Percentiles rank a stretch among this genome's conserved stretches.
phyloP scores from a whole-genome alignment of 2,113 vertebrate species.

The Anguilla rostrata region DNA sequence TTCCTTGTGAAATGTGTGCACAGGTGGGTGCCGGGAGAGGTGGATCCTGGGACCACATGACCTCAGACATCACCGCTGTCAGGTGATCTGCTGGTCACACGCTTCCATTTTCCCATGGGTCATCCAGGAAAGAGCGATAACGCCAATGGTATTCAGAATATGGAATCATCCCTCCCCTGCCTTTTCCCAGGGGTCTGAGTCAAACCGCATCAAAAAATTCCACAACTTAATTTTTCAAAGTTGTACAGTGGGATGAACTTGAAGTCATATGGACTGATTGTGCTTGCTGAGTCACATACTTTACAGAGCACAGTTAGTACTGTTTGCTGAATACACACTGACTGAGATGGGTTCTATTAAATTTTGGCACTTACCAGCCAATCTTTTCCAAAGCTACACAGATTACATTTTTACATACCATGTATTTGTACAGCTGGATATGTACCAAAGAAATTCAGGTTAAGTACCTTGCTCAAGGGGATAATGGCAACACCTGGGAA shows the following conservation, averaged over 20 bases:
- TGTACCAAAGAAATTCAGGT: too few relatives aligned
- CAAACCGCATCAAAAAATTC: neutral
- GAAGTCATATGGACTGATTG: neutral
- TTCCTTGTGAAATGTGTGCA: slow-evolving; percentile 41
- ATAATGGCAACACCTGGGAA: too few relatives aligned
- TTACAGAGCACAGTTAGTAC: neutral
- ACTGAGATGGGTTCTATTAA: too few relatives aligned
- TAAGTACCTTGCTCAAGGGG: too few relatives aligned
- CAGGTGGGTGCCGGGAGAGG: slow-evolving; percentile 47
- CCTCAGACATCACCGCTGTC: neutral
- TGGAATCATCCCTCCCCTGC: neutral
- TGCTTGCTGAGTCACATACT: neutral
- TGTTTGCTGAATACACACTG: neutral
- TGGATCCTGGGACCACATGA: slow-evolving; percentile 26
- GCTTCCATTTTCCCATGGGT: slow-evolving; percentile 13
- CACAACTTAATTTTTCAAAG: neutral
- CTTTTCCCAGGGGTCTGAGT: neutral
- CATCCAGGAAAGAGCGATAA: neutral
- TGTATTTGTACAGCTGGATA: too few relatives aligned
- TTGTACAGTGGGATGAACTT: neutral
- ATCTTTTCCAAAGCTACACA: too few relatives aligned
- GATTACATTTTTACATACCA: too few relatives aligned
- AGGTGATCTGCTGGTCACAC: slow-evolving; percentile 22
- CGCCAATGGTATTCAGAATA: neutral
- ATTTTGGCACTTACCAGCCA: neutral